Evolutionary conservation across 2,888 invertebrate genomes (phyloP).

Genomic region (Nomada goodeniana): DNA sequence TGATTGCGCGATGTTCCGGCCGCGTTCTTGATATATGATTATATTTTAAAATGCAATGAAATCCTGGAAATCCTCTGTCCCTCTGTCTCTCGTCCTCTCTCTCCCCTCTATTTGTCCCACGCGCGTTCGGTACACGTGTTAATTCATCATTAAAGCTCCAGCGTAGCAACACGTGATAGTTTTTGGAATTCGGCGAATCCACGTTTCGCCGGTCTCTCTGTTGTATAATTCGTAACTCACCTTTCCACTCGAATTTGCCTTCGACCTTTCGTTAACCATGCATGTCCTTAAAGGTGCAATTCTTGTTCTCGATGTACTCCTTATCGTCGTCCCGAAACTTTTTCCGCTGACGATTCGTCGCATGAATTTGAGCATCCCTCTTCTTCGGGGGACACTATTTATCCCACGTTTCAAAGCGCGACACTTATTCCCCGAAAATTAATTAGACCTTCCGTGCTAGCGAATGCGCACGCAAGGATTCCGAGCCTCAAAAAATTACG

Average conservation of each 20-base stretch:
- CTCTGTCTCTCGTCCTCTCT: background rate
- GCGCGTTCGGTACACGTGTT: background rate
- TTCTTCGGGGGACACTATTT: no score
- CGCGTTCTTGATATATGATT: conserved; percentile 35
- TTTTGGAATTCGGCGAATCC: background rate
- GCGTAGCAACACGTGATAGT: background rate
- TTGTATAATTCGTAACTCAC: background rate
- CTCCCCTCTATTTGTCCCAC: background rate
- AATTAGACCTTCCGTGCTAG: background rate
- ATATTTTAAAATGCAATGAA: conserved; percentile 37
- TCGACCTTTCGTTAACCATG: no score
- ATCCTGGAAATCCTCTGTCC: background rate
- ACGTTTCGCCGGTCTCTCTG: background rate
- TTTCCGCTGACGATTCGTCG: no score
- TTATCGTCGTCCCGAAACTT: no score
- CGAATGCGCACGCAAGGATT: background rate
- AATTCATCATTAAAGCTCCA: conserved; percentile 12
- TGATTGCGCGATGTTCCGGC: conserved; percentile 18
- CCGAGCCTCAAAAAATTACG: background rate
- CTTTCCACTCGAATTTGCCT: background rate
- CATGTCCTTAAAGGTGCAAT: no score
- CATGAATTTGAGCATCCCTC: no score
- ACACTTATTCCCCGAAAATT: background rate
- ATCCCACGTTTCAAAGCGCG: no score
- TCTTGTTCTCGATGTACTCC: no score